A percentile compares a stretch with the other conserved stretches of the same genome.
These are phyloP conservation scores for Brachycybe producta DNA, from an alignment of 2,888 invertebrate genomes.

Conservation along the genomic window DNA sequence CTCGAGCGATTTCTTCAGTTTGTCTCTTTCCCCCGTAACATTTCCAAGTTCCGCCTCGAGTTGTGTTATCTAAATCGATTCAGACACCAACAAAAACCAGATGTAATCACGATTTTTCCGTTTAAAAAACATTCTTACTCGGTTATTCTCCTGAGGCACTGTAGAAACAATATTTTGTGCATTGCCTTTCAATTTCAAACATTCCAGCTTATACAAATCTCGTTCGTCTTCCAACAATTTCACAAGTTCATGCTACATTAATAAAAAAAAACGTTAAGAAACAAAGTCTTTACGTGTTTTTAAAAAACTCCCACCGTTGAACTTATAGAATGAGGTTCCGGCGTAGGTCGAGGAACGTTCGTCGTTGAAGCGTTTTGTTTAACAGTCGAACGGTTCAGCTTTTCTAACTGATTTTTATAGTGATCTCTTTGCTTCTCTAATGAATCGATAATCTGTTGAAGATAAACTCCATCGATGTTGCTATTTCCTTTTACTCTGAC, in stretches of 20 bases:
- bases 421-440: constrained; percentile 11
- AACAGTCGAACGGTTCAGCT: too few relatives aligned
- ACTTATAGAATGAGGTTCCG: too few relatives aligned
- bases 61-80: background rate
- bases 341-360: too few relatives aligned
- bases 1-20: constrained; percentile 7
- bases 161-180: too few relatives aligned
- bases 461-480: background rate
- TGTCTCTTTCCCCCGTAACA: constrained; percentile 10
- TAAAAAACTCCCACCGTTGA: background rate
- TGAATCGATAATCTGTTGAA: constrained; percentile 2
- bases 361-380: too few relatives aligned
- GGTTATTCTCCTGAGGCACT: background rate
- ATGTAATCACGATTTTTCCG: too few relatives aligned
- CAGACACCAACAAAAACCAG: too few relatives aligned
- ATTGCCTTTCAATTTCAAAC: constrained; percentile 8
- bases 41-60: background rate
- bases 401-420: constrained; percentile 9
- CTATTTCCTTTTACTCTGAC: background rate
- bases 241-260: background rate
- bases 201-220: constrained; percentile 10
- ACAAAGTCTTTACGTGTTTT: background rate
- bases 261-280: background rate
- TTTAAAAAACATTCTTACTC: background rate
- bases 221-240: constrained; percentile 10